Evolutionary conservation across 2,888 invertebrate species (phyloP).

Genomic region (Aphodius granarius): DNA sequence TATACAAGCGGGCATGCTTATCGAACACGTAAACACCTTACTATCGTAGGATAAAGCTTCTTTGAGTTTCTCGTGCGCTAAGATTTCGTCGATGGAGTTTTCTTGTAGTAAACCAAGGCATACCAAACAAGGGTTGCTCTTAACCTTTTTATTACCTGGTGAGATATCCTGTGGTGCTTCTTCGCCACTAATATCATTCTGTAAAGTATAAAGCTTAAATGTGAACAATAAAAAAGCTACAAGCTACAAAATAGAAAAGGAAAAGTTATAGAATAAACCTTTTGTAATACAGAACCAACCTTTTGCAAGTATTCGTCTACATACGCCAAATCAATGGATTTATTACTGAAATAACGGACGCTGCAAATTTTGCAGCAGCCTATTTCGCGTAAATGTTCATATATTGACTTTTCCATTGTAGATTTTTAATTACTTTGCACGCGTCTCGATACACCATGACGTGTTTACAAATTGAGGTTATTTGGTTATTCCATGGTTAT

Average conservation of each 20-base stretch:
- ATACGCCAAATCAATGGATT: slow-evolving; percentile 60
- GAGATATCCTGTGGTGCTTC: slow-evolving; percentile 22
- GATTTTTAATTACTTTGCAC: background rate
- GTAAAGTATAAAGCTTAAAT: slow-evolving; percentile 6
- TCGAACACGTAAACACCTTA: slow-evolving; percentile 65
- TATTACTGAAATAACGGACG: slow-evolving; percentile 67
- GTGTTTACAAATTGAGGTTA: background rate
- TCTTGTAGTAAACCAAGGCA: slow-evolving; percentile 75
- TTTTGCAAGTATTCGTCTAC: slow-evolving; percentile 54
- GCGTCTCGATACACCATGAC: background rate
- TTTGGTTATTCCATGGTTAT: no score
- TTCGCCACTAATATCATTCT: slow-evolving; percentile 16
- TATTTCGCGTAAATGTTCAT: slow-evolving; percentile 56
- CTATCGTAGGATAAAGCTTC: slow-evolving; percentile 64
- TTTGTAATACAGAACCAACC: slow-evolving; percentile 50
- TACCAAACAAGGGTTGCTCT: slow-evolving; percentile 62
- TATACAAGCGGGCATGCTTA: slow-evolving; percentile 71
- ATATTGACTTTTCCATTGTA: slow-evolving; percentile 44
- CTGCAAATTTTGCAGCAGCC: slow-evolving; percentile 72
- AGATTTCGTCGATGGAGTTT: slow-evolving; percentile 55
- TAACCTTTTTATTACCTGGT: slow-evolving; percentile 52
- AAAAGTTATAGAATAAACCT: background rate
- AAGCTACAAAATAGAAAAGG: background rate
- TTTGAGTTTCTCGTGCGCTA: slow-evolving; percentile 58
- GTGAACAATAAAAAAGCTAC: background rate